Evolutionary conservation across 53 echinoderm and acorn worm species (phyloP), one percentile per base, ranked within the genome.

Genomic region (Luidia sarsii): DNA sequence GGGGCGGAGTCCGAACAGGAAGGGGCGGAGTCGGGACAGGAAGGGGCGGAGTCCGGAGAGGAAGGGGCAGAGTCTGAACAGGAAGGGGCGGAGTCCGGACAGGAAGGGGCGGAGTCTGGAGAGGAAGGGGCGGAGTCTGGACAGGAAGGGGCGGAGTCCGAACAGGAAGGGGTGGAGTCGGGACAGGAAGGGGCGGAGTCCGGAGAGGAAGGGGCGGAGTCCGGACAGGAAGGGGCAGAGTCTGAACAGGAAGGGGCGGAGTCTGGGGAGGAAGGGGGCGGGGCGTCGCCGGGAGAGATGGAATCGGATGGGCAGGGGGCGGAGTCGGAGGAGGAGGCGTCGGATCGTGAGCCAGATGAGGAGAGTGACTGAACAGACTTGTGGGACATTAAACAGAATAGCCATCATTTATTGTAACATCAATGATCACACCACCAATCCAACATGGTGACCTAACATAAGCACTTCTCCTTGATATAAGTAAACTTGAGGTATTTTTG

Each of bases 211-310:
- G 39, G 18, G 52, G 33, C n/a, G 39, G 57, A 32, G 48, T 57
- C 57, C 10, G 21, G 33, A 2, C 9, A 57, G 24, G 52, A 51
- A 21, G 59, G 50, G n/a, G 68, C 3, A 20, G 69, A 57, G 35
- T 70, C 69, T 22, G 83, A 71, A 9, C 30, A 31, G 2, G 69
- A 70, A 46, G 83, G 33, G 57, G 49, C 38, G 25, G 82, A 5
- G 6, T 52, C 64, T 52, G 51, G 14, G 7, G 81, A 27, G 20
- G 73, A 39, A 9, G 70, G 75, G 9, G 83, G 62, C 14, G 36
- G 35, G 18, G n/a, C n/a, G n/a, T n/a, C n/a, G n/a, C n/a, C n/a
- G n/a, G 82, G 68, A 33, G 70, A 73, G 31, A 84, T 39, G 48
- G 64, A 32, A 15, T 50, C 38, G 7, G 55, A 51, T 3, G 61